Evolutionary conservation across 2,113 vertebrate species (phyloP), one percentile per base, ranked within the genome.

Genomic region (Miniopterus natalensis): DNA sequence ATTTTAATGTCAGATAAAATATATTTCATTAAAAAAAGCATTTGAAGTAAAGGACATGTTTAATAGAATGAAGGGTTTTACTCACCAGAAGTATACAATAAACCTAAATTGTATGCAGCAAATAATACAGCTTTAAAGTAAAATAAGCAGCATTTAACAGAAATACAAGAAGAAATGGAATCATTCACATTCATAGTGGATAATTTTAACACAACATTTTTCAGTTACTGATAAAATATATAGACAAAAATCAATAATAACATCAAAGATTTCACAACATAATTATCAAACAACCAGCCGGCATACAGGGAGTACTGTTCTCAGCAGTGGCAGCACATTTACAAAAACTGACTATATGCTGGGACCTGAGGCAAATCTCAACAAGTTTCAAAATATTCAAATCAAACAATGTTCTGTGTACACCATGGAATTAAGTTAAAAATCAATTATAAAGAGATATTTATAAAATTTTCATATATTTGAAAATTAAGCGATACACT

Each of bases 11-110:
- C 18, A 71, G 79, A 53, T 51, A 74, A 78, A 78, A 14, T 42
- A 66, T 45, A 84, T 94, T 94, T 84, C 15, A 25, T 25, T 49
- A 42, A 59, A 91, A 89, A 92, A 87, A 53, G 18, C 17, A 77
- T 61, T 78, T 77, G 17, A 75, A 59, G 49, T 59, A 71, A 84
- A 85, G 25, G 10, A 23, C 14, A 77, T 83, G 20, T 42, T 77
- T 78, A 90, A 78, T 86, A 70, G 17, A 70, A 80, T 27, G 27
- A 31, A 68, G n/a, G 20, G 11, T 78, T 90, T 85, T 63, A 90
- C 31, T 84, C 80, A 63, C 3, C 5, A 61, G n/a, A 70, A 57
- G 66, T 51, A 42, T 77, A n/a, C 18, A 63, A 51, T n/a, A n/a
- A 78, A 71, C 20, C 25, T 61, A 85, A 68, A 51, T 45, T 84